Evolutionary conservation across 2,797 vertebrate genomes (phyloP).

Genomic region (Sciaenops ocellatus): DNA sequence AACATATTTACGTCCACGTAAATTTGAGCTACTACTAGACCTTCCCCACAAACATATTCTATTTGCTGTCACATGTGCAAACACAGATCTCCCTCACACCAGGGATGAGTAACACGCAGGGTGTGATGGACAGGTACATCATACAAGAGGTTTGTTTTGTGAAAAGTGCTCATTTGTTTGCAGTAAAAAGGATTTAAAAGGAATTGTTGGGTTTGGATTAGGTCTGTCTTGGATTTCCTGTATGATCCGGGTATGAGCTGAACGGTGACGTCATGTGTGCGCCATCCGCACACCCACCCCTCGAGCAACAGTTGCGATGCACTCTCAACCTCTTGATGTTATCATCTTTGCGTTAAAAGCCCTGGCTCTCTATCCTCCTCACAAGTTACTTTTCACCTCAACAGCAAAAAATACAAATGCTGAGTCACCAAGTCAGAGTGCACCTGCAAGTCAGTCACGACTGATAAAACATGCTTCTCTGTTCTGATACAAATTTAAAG

Average conservation of each 20-base stretch:
- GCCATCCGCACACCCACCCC: not conserved
- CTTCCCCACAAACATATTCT: not conserved
- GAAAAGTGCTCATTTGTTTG: not conserved
- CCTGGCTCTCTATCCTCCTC: not conserved
- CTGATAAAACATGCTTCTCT: conserved; percentile 15
- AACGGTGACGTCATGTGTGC: conserved; percentile 17
- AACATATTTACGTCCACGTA: no score
- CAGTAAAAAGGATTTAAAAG: not conserved
- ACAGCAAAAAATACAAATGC: conserved; percentile 26
- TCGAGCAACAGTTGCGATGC: not conserved
- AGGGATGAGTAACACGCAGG: not conserved
- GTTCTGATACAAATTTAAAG: conserved; percentile 5
- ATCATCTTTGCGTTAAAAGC: conserved; percentile 23
- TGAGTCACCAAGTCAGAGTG: conserved; percentile 47
- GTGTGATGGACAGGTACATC: not conserved
- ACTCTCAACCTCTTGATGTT: conserved; percentile 3
- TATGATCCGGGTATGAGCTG: not conserved
- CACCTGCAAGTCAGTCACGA: conserved; percentile 19
- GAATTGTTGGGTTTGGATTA: not conserved
- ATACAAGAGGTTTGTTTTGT: not conserved
- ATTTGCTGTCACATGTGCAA: not conserved
- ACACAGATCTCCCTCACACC: not conserved
- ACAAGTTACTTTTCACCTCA: conserved; percentile 41
- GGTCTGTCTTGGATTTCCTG: not conserved
- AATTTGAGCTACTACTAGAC: no score